Percentiles rank a stretch among this genome's conserved stretches.
These are phyloP conservation scores for Megaceryle maxima DNA, from an alignment of 2,113 vertebrate genomes.

Conservation along the genomic window DNA sequence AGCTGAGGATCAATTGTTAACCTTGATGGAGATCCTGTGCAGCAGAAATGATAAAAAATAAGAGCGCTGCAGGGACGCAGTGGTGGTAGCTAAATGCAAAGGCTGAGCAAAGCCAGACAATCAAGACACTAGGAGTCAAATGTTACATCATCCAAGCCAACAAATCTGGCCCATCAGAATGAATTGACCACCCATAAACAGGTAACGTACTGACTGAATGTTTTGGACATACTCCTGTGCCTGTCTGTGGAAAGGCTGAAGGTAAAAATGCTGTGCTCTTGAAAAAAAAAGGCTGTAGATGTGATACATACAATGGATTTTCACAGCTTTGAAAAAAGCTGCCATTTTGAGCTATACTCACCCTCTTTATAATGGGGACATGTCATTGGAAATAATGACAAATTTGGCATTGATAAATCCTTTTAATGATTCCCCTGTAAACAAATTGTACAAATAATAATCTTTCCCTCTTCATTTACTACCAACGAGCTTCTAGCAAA, in stretches of 20 bases:
- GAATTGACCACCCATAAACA: background rate
- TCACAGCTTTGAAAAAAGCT: background rate
- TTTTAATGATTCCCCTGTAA: background rate
- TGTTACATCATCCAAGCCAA: background rate
- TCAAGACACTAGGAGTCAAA: background rate
- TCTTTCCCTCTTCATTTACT: background rate
- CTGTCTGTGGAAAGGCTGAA: background rate
- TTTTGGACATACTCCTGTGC: rapidly evolving
- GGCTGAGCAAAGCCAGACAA: background rate
- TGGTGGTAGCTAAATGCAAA: background rate
- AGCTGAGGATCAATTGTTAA: background rate
- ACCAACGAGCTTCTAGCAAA: background rate
- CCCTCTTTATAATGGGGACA: background rate
- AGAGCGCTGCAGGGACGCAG: rapidly evolving
- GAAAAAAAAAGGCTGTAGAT: background rate
- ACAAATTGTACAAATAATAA: background rate
- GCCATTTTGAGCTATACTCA: background rate
- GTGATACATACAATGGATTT: background rate
- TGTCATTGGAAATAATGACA: background rate
- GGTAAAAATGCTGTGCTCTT: background rate
- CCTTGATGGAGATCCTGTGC: background rate
- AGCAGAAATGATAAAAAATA: background rate
- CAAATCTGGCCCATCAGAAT: background rate
- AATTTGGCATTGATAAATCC: background rate
- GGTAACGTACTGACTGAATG: rapidly evolving